Evolutionary conservation across 2,888 invertebrate genomes (phyloP).

Genomic region (Elmis aenea): DNA sequence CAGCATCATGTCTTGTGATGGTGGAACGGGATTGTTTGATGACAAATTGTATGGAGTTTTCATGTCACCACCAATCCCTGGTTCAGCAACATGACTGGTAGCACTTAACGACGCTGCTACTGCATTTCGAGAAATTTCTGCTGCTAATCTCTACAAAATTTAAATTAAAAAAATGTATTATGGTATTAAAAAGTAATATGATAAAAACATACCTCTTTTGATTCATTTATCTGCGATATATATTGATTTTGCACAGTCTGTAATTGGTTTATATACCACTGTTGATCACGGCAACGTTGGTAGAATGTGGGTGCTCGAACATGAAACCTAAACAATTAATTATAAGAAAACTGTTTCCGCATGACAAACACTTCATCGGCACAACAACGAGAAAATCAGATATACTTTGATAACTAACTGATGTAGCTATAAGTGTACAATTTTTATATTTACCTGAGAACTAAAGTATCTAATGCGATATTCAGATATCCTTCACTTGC

Average conservation of each 20-base stretch:
- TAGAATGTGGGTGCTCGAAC: slow-evolving; percentile 91
- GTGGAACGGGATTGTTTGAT: slow-evolving; percentile 13
- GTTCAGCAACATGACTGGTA: slow-evolving; percentile 24
- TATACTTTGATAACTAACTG: slow-evolving; percentile 1
- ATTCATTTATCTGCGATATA: slow-evolving; percentile 73
- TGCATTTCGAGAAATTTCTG: slow-evolving; percentile 65
- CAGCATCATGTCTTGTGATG: slow-evolving; percentile 21
- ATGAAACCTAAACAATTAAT: slow-evolving; percentile 61
- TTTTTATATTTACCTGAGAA: slow-evolving; percentile 58
- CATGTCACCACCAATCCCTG: slow-evolving; percentile 29
- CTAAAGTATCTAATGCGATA: slow-evolving; percentile 75
- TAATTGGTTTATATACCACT: slow-evolving; percentile 86
- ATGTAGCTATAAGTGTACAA: slow-evolving; percentile 4
- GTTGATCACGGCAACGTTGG: slow-evolving; percentile 88
- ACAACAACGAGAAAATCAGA: neutral
- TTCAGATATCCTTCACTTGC: slow-evolving; percentile 89
- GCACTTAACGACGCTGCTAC: slow-evolving; percentile 50
- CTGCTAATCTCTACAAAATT: slow-evolving; percentile 54
- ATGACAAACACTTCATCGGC: neutral
- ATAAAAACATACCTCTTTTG: slow-evolving; percentile 62
- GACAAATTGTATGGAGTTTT: slow-evolving; percentile 35
- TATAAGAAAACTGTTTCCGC: neutral
- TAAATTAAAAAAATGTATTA: slow-evolving; percentile 6
- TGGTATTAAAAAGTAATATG: neutral
- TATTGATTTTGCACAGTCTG: slow-evolving; percentile 76